Evolutionary conservation across 2,797 vertebrate species (phyloP).

Genomic region (Ambastaia sidthimunki): DNA sequence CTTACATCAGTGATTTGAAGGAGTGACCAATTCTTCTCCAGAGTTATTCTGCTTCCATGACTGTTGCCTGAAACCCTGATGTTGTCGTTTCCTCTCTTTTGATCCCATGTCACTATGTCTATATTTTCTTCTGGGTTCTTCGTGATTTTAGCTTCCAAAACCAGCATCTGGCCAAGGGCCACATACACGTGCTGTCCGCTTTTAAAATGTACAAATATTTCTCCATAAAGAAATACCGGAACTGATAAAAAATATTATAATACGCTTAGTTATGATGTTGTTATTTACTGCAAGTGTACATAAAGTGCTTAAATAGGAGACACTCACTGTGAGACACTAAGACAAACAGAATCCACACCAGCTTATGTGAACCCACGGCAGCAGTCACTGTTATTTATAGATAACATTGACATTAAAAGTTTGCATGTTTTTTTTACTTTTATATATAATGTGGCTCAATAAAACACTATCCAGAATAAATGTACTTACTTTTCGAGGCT

Average conservation of each 20-base stretch:
- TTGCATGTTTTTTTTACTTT: too few species aligned
- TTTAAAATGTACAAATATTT: slow-evolving; percentile 30
- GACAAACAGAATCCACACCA: not conserved
- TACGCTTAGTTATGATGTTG: not conserved
- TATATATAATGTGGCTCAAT: too few species aligned
- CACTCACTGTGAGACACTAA: too few species aligned
- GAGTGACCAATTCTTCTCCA: not conserved
- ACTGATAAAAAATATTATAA: not conserved
- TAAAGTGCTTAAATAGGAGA: too few species aligned
- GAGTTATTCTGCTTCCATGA: not conserved
- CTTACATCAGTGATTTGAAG: slow-evolving; percentile 29
- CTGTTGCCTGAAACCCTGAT: not conserved
- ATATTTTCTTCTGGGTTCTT: not conserved
- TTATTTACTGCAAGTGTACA: too few species aligned
- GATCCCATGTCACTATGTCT: slow-evolving; percentile 48
- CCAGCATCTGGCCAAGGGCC: slow-evolving; percentile 23
- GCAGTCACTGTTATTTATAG: too few species aligned
- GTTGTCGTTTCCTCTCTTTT: accelerated
- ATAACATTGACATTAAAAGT: too few species aligned
- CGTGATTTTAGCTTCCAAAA: slow-evolving; percentile 29
- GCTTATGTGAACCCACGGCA: not conserved
- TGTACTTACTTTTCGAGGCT: not conserved
- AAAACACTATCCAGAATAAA: too few species aligned
- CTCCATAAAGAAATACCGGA: slow-evolving; percentile 9
- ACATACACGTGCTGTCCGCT: slow-evolving; percentile 25